Base-by-base conservation (phyloP, 2,888 invertebrate species). In the Amiota minor region DNA sequence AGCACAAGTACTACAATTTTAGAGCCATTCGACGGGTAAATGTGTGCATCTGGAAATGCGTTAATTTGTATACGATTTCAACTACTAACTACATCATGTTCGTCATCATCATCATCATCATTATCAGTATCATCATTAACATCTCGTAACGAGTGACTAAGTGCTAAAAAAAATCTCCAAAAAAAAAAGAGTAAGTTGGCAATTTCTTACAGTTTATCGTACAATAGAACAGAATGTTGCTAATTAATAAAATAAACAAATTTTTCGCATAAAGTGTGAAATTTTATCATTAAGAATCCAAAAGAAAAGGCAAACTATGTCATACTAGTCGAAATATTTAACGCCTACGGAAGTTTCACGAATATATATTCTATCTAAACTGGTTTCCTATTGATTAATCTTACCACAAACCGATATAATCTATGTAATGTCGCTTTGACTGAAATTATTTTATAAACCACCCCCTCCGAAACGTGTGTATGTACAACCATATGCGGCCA, bases 221-320 rank as follows among this genome's bases (percentile, higher is more conserved):
- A 20, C 20, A 59, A 59, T 16, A 59, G 20, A 50, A n/a, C 9
- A 20, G 10, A 9, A 16, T 12, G 16, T 20, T 59, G 59, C 59
- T 59, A 20, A 59, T 59, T 20, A 59, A 59, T 20, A 59, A 59
- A 16, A 20, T 59, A 59, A 16, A 20, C 59, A 59, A 59, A 59
- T 20, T 59, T 84, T 81, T 78, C 69, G 80, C 77, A 76, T 64
- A 79, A 80, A 80, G 82, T 83, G 82, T 84, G 81, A 84, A 83
- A 84, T 83, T 83, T 84, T 83, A 84, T 84, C 35, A 8, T 35
- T 23, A 23, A n/a, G 50, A 50, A 1, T 16, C 16, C 10, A 18
- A 56, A 6, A 20, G 20, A 16, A 56, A 16, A 9, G n/a, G 10
- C 8, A 56, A n/a, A 16, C 56, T 16, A 18, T 20, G 1, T 18